Evolutionary conservation across 2,888 invertebrate species (phyloP).

Genomic region (Sesia apiformis): DNA sequence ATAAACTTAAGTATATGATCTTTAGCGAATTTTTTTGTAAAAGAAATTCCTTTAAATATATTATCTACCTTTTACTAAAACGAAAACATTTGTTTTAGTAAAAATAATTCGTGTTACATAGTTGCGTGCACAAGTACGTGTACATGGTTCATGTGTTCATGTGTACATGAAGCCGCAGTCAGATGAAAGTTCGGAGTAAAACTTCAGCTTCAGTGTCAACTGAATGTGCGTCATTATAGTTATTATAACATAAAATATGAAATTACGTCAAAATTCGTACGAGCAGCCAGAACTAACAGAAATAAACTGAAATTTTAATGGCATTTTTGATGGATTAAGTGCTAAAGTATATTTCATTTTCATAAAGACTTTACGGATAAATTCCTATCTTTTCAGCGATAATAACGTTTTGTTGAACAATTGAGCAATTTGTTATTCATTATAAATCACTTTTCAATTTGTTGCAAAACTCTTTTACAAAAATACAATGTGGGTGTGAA

Average conservation of each 20-base stretch:
- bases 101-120: too few relatives aligned
- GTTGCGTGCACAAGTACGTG: too few relatives aligned
- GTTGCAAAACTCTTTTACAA: background rate
- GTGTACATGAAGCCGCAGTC: too few relatives aligned
- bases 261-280: conserved; percentile 21
- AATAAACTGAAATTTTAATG: conserved; percentile 47
- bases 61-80: too few relatives aligned
- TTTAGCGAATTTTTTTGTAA: too few relatives aligned
- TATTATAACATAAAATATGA: conserved; percentile 42
- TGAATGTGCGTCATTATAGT: conserved; percentile 54
- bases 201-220: conserved; percentile 21
- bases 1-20: too few relatives aligned
- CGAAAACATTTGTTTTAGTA: too few relatives aligned
- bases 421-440: background rate
- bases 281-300: conserved; percentile 18
- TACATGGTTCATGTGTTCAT: too few relatives aligned
- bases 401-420: background rate
- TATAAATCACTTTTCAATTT: background rate
- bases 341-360: conserved; percentile 21
- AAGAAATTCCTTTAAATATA: too few relatives aligned
- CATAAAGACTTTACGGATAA: background rate
- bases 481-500: background rate
- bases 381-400: background rate
- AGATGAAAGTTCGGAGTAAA: too few relatives aligned
- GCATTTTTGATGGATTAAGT: conserved; percentile 28